Percentiles rank a stretch among this genome's conserved stretches.
Evolutionary conservation across 2,888 invertebrate genomes (phyloP).

Genomic region (Melinopterus prodromus): DNA sequence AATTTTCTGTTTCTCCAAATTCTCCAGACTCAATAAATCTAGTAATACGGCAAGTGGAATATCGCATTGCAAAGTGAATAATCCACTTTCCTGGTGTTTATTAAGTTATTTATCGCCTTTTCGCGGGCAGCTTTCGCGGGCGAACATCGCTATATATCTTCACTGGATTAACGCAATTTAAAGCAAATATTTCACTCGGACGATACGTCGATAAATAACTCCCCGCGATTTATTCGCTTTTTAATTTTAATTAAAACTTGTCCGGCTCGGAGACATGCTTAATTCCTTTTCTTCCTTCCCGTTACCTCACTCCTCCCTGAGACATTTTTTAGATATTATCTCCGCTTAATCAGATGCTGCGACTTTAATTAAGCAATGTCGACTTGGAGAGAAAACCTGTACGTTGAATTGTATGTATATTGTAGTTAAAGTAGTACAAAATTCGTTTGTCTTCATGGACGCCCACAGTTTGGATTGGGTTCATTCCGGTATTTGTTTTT

Average conservation of each 20-base stretch:
- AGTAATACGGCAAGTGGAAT: background rate
- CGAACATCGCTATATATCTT: background rate
- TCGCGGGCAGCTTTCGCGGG: background rate
- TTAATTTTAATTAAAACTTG: slow-evolving; percentile 23
- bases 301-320: background rate
- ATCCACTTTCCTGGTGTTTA: slow-evolving; percentile 4
- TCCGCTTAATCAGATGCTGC: background rate
- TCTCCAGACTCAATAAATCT: background rate
- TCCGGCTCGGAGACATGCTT: slow-evolving; percentile 10
- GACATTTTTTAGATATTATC: background rate
- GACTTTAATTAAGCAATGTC: no score
- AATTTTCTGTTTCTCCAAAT: no score
- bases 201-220: slow-evolving; percentile 19
- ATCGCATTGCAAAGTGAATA: background rate
- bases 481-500: no score
- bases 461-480: no score
- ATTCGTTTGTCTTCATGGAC: background rate
- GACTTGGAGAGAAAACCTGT: background rate
- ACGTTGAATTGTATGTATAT: background rate
- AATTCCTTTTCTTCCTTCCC: slow-evolving; percentile 5
- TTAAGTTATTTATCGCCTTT: slow-evolving; percentile 4
- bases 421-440: background rate
- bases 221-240: slow-evolving; percentile 24
- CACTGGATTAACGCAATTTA: background rate
- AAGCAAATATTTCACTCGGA: background rate